Conservation (phyloP, 2,113 vertebrate species). For the Saccopteryx bilineata region DNA sequence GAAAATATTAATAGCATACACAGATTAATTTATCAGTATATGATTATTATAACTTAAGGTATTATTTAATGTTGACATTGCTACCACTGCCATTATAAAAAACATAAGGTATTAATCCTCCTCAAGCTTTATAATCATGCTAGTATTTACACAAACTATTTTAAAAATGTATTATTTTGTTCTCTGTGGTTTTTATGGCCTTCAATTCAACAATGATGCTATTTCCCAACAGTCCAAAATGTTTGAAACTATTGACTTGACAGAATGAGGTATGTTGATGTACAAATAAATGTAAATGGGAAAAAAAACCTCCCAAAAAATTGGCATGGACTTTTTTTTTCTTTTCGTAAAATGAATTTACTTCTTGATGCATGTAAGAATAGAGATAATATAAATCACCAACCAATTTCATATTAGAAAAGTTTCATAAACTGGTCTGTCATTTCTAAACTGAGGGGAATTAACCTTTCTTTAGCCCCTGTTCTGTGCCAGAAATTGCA, state of each 20-base stretch:
- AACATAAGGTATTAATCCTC: background rate
- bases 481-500: constrained; percentile 20
- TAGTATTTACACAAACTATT: background rate
- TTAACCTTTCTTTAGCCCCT: background rate
- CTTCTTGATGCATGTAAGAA: background rate
- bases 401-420: background rate
- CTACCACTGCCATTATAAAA: constrained; percentile 27
- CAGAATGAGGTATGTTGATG: background rate
- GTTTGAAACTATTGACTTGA: constrained; percentile 5
- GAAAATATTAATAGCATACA: constrained; percentile 4
- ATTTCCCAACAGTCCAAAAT: background rate
- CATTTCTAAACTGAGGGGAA: background rate
- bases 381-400: constrained; percentile 1
- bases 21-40: constrained; percentile 20
- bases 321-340: background rate
- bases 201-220: background rate
- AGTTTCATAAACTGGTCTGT: background rate
- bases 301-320: background rate
- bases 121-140: background rate
- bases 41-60: constrained; percentile 18
- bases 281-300: background rate
- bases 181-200: background rate
- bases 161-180: background rate
- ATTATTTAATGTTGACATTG: constrained; percentile 22
- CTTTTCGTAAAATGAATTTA: background rate